phyloP scores from a whole-genome alignment of 1,140 invertebrate species.

The Calosoma granatense region DNA sequence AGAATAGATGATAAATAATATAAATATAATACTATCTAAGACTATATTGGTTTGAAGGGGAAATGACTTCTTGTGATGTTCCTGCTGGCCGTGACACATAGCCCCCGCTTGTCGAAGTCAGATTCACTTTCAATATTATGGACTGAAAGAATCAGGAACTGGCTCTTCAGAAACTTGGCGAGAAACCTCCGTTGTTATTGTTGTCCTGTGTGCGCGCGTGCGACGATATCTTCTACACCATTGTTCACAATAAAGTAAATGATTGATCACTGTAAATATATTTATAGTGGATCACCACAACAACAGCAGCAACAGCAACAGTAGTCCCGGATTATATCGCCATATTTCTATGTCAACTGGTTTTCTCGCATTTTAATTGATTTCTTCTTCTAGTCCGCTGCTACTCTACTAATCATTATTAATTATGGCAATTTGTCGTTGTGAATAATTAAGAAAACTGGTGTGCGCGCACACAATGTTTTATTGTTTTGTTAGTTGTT shows the following conservation, averaged over 20 bases:
- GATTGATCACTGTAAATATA: conserved; percentile 1
- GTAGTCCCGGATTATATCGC: neutral
- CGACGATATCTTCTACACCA: too few species aligned
- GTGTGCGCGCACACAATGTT: neutral
- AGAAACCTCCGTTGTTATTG: neutral
- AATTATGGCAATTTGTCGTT: conserved; percentile 2
- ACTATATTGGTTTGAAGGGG: neutral
- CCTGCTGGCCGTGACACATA: neutral
- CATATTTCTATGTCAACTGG: neutral
- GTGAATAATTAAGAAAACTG: conserved; percentile 4
- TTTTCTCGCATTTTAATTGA: neutral
- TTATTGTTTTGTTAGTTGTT: neutral
- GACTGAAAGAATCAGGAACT: neutral
- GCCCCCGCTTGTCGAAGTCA: too few species aligned
- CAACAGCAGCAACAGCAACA: too few species aligned
- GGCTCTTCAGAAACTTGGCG: neutral
- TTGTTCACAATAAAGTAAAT: neutral
- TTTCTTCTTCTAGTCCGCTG: conserved; percentile 2
- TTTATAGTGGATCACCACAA: neutral
- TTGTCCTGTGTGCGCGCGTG: neutral
- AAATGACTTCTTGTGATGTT: neutral
- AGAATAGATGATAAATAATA: neutral
- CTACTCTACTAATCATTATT: conserved; percentile 9
- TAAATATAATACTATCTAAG: neutral
- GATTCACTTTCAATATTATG: neutral